These are phyloP conservation scores for Choreutis nemorana DNA, from an alignment of 2,888 invertebrate species.

Conservation along the genomic window DNA sequence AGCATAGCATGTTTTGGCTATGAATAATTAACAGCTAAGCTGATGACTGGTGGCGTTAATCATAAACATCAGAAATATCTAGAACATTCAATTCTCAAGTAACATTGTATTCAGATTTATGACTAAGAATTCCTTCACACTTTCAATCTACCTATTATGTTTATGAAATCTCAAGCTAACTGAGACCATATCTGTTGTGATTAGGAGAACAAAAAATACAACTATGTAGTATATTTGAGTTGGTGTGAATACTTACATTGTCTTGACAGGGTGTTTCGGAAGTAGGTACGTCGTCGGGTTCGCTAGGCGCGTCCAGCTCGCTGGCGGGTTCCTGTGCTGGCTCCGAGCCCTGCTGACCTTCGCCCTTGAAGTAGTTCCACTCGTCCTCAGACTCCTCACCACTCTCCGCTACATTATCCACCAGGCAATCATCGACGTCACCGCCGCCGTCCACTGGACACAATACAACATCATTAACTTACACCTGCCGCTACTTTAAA, in stretches of 20 bases:
- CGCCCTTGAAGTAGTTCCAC: constrained; percentile 84
- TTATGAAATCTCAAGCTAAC: too few relatives aligned
- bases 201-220: constrained; percentile 9
- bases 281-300: constrained; percentile 61
- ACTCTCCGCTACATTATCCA: constrained; percentile 79
- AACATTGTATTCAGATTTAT: too few relatives aligned
- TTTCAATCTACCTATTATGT: too few relatives aligned
- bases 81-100: too few relatives aligned
- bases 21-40: too few relatives aligned
- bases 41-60: too few relatives aligned
- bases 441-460: constrained; percentile 48
- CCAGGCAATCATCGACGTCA: constrained; percentile 60
- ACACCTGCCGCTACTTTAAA: not conserved
- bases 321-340: constrained; percentile 67
- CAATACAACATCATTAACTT: constrained; percentile 20
- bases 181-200: too few relatives aligned
- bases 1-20: too few relatives aligned
- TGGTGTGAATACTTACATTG: constrained; percentile 36
- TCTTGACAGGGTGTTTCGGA: constrained; percentile 58
- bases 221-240: too few relatives aligned
- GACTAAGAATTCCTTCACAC: too few relatives aligned
- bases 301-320: constrained; percentile 63
- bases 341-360: constrained; percentile 65
- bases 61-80: too few relatives aligned
- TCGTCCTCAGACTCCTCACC: constrained; percentile 86